phyloP scores from a whole-genome alignment of 2,113 vertebrate genomes.

The Sylvilagus bachmani region DNA sequence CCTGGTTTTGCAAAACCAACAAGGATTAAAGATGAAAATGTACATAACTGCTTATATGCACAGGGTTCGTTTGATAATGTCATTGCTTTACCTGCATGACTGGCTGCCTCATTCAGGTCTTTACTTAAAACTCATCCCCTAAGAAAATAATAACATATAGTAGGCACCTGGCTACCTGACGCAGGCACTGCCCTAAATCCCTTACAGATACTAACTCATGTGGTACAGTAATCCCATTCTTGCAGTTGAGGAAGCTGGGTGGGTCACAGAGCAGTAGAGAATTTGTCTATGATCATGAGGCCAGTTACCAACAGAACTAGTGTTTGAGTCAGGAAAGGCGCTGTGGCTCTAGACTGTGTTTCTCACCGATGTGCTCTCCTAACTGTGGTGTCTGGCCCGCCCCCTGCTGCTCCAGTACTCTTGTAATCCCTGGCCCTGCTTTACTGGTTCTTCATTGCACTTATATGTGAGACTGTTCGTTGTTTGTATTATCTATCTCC shows the following conservation, averaged over 20 bases:
- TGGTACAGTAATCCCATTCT: background rate
- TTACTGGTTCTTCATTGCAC: background rate
- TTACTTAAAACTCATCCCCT: too few species aligned
- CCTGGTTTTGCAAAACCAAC: slow-evolving; percentile 8
- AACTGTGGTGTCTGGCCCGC: background rate
- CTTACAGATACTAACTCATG: background rate
- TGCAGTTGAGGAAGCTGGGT: background rate
- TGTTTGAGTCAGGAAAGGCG: too few species aligned
- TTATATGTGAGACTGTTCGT: background rate
- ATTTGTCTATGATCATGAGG: background rate
- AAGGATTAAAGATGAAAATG: background rate
- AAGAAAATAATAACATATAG: background rate
- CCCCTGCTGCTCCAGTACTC: background rate
- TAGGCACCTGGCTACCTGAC: background rate
- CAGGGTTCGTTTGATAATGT: background rate
- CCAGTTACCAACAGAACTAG: background rate
- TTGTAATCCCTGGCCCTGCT: background rate
- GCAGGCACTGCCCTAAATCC: background rate
- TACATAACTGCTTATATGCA: background rate
- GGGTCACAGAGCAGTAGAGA: background rate
- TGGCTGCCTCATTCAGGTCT: background rate
- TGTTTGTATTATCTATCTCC: background rate
- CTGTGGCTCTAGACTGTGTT: background rate
- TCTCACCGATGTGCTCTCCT: background rate
- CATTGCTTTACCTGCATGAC: background rate